Base-by-base conservation (phyloP, 2,113 vertebrate genomes). In the Sula dactylatra region DNA sequence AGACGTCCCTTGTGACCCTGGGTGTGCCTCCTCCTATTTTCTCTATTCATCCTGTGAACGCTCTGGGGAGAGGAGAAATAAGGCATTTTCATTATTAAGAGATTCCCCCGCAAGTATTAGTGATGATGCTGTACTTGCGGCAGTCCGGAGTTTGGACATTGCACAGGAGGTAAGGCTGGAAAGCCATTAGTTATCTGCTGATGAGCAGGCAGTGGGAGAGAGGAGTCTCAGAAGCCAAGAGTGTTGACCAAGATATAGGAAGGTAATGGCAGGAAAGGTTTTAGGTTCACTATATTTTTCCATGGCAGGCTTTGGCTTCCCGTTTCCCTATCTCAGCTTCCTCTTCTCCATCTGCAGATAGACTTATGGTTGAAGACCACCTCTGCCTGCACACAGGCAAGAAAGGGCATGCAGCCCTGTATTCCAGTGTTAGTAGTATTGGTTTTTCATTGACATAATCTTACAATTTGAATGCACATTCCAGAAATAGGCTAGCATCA, bases 41-140 rank as follows among this genome's bases (percentile, higher is more conserved):
- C 36, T 73, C 6, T 64, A 0, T 69, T 61, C 89, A 36, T 12
- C 10, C 18, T 86, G 26, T 38, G 27, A 80, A 47, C 0, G 0
- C 21, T 67, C 66, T 61, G 52, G 16, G 36, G 5, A 69, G 16
- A 59, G n/a, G 22, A 50, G 19, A 92, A 42, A 40, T 50, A 38
- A 81, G 20, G 56, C 10, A n/a, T 64, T 80, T 82, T 45, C 13
- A 7, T 54, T 80, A 31, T 70, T 84, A n/a, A 73, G 44, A 82
- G 24, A 49, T 82, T 72, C 25, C 7, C 13, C 19, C 85, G 11
- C 34, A 56, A 18, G 27, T 40, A 27, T 34, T 2, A 2, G 20
- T 38, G 36, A 54, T 32, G 65, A 44, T 71, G 3, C 22, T 36
- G 22, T 27, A 31, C 26, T 45, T 87, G 18, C 1, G 2, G 38